Evolutionary conservation across 2,888 invertebrate species (phyloP).

Genomic region (Sussaba pulchella): DNA sequence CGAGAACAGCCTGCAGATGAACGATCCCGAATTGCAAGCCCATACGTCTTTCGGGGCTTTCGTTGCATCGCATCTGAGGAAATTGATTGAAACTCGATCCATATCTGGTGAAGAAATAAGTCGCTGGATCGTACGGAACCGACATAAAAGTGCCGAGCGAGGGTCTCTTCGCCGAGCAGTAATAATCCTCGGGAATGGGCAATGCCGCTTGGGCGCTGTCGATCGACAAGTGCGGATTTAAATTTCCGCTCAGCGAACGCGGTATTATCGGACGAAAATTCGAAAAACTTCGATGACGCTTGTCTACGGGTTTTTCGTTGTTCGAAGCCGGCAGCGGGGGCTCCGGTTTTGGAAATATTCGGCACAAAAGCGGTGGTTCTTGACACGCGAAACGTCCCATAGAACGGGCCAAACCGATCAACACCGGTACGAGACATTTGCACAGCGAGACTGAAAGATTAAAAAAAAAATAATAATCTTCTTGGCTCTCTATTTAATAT

Average conservation of each 20-base stretch:
- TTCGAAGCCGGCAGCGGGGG: constrained; percentile 85
- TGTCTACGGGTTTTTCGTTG: constrained; percentile 83
- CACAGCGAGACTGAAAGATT: constrained; percentile 91
- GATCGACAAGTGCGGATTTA: constrained; percentile 88
- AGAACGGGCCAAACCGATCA: constrained; percentile 95
- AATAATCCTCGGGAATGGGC: constrained; percentile 76
- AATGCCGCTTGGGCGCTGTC: constrained; percentile 72
- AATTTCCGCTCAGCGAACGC: constrained; percentile 93
- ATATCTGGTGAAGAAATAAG: constrained; percentile 95
- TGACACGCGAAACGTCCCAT: constrained; percentile 94
- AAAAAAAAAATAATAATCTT: not conserved
- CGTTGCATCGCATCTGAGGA: constrained; percentile 92
- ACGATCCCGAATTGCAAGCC: constrained; percentile 90
- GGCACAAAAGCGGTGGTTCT: constrained; percentile 92
- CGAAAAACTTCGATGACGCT: constrained; percentile 89
- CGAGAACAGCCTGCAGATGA: constrained; percentile 92
- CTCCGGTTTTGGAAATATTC: constrained; percentile 93
- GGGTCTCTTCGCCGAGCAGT: constrained; percentile 77
- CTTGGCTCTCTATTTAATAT: not conserved
- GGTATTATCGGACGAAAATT: constrained; percentile 96
- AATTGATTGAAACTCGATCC: constrained; percentile 97
- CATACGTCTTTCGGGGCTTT: constrained; percentile 89
- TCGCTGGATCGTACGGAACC: constrained; percentile 91
- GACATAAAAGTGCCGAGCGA: constrained; percentile 87
- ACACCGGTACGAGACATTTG: constrained; percentile 93